A percentile compares a stretch with the other conserved stretches of the same genome.
Conservation (phyloP, 2,888 invertebrate genomes). For the Tetrapedia diversipes region DNA sequence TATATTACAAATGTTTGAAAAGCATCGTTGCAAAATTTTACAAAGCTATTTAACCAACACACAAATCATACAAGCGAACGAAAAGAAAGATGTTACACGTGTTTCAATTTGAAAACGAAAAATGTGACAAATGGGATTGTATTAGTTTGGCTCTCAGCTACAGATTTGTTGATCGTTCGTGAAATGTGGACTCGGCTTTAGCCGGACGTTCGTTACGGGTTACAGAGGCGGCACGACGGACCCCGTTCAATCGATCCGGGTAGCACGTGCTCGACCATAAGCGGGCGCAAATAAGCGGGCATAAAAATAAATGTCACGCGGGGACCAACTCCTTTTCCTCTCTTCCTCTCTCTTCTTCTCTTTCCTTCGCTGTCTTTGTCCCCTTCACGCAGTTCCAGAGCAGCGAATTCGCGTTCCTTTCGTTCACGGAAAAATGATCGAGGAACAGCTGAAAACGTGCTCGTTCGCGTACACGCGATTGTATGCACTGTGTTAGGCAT, state of each 20-base stretch:
- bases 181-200: neutral
- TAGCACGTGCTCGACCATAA: slow-evolving; percentile 69
- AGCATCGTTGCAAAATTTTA: too few relatives aligned
- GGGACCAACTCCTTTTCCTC: slow-evolving; percentile 28
- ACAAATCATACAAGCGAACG: too few relatives aligned
- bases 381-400: slow-evolving; percentile 20
- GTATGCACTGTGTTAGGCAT: too few relatives aligned
- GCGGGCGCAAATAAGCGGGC: slow-evolving; percentile 70
- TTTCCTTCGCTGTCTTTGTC: neutral
- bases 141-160: too few relatives aligned
- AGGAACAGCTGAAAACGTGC: slow-evolving; percentile 68
- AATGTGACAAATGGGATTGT: too few relatives aligned
- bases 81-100: too few relatives aligned
- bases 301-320: slow-evolving; percentile 71
- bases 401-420: slow-evolving; percentile 1
- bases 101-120: too few relatives aligned
- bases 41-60: too few relatives aligned
- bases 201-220: slow-evolving; percentile 8
- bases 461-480: slow-evolving; percentile 35
- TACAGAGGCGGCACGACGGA: slow-evolving; percentile 23
- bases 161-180: too few relatives aligned
- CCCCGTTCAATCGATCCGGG: slow-evolving; percentile 64
- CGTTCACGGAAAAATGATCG: slow-evolving; percentile 63
- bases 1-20: too few relatives aligned
- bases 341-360: slow-evolving; percentile 19